A percentile compares a stretch with the other conserved stretches of the same genome.
phyloP scores from a whole-genome alignment of 2,113 vertebrate species.

The Melanerpes aurifrons region DNA sequence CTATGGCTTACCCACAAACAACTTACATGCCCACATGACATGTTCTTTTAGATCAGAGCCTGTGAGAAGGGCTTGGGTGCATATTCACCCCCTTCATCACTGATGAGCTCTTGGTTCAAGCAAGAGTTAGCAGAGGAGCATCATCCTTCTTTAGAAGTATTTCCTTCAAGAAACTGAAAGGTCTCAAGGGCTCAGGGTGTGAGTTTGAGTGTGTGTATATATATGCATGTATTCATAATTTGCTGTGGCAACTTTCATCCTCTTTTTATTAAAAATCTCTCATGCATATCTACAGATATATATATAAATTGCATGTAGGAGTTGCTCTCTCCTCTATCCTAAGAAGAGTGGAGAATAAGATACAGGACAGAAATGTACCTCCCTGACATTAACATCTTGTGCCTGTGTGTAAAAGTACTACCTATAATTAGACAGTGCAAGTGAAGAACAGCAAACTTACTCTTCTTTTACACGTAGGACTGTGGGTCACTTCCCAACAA shows the following conservation, averaged over 20 bases:
- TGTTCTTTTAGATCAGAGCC: neutral
- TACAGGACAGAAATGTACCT: neutral
- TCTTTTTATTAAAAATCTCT: slow-evolving; percentile 53
- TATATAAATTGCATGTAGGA: slow-evolving; percentile 52
- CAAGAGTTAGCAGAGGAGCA: neutral
- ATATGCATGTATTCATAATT: slow-evolving; percentile 19
- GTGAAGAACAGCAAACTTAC: neutral
- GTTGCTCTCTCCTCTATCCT: slow-evolving; percentile 10
- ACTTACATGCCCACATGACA: fast-evolving
- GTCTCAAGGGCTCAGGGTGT: neutral
- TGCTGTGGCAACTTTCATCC: slow-evolving; percentile 31
- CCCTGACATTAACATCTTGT: neutral
- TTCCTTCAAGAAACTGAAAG: neutral
- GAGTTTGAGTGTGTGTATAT: neutral
- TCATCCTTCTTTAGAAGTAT: neutral
- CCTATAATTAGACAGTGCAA: neutral
- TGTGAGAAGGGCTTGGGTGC: neutral
- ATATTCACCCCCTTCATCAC: neutral
- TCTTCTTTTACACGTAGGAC: neutral
- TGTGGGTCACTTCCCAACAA: neutral
- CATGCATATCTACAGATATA: slow-evolving; percentile 2
- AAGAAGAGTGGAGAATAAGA: neutral
- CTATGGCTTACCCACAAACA: neutral
- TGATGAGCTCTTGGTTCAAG: neutral
- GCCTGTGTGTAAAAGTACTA: neutral